Percentiles rank a stretch among this genome's conserved stretches.
Evolutionary conservation across 2,113 vertebrate species (phyloP).

Genomic region (Phoenicopterus ruber): DNA sequence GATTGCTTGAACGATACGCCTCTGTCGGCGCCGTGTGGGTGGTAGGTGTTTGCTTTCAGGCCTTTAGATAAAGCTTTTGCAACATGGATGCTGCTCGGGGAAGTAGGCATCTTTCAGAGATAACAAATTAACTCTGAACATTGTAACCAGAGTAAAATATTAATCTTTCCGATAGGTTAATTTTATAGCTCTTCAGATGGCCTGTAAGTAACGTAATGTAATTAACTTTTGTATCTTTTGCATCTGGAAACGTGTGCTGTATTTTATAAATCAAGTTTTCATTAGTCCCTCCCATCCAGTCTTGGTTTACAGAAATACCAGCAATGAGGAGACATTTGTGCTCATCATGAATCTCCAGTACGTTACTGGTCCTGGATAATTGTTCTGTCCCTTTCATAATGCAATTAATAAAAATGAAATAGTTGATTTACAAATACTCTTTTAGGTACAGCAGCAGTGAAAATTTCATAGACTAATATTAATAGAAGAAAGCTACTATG

Average conservation of each 20-base stretch:
- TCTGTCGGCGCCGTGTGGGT: rapidly evolving
- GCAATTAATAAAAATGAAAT: neutral
- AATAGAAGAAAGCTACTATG: neutral
- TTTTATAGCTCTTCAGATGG: neutral
- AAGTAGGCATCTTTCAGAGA: neutral
- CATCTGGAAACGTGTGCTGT: neutral
- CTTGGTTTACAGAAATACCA: neutral
- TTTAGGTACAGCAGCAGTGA: neutral
- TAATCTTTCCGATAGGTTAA: neutral
- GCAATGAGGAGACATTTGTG: neutral
- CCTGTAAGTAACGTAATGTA: neutral
- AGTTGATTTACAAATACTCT: neutral
- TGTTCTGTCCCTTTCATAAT: neutral
- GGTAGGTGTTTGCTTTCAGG: neutral
- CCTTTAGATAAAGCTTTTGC: neutral
- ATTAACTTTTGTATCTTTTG: neutral
- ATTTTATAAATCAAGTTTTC: neutral
- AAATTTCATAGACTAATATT: neutral
- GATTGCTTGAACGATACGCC: rapidly evolving
- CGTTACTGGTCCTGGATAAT: neutral
- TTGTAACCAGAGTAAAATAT: neutral
- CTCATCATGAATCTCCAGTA: neutral
- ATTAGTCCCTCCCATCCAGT: neutral
- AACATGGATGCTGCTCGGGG: neutral
- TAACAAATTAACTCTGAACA: neutral